Conservation (phyloP, 1,140 invertebrate genomes). For the Episyrphus balteatus region DNA sequence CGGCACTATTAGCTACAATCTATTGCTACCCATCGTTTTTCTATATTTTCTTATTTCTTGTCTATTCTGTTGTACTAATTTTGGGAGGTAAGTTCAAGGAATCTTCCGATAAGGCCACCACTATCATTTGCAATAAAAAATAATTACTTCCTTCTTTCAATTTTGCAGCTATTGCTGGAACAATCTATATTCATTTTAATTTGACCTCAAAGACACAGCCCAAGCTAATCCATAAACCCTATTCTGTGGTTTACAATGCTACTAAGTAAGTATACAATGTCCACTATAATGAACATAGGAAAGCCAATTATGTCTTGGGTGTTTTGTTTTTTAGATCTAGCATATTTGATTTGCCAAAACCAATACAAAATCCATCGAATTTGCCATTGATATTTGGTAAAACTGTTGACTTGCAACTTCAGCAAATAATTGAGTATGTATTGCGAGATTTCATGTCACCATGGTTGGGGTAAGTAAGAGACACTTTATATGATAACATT, state of each 20-base stretch:
- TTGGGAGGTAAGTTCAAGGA: slow-evolving; percentile 25
- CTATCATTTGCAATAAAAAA: too few relatives aligned
- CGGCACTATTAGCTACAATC: slow-evolving; percentile 29
- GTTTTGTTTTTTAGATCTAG: slow-evolving; percentile 15
- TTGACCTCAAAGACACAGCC: slow-evolving; percentile 30
- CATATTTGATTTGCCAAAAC: slow-evolving; percentile 35
- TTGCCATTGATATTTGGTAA: slow-evolving; percentile 64
- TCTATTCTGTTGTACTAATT: slow-evolving; percentile 31
- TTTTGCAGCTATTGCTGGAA: slow-evolving; percentile 27
- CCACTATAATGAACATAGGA: neutral
- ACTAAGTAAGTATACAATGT: slow-evolving; percentile 24
- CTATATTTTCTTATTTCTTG: slow-evolving; percentile 29
- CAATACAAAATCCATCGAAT: slow-evolving; percentile 38
- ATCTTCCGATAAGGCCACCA: neutral
- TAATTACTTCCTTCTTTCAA: neutral
- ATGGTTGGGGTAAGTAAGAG: slow-evolving; percentile 55
- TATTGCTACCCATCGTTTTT: slow-evolving; percentile 36
- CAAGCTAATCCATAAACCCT: slow-evolving; percentile 26
- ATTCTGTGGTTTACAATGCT: slow-evolving; percentile 33
- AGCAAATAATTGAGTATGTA: slow-evolving; percentile 69
- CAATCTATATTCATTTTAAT: slow-evolving; percentile 32
- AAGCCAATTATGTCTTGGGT: neutral
- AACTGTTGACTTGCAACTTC: slow-evolving; percentile 69
- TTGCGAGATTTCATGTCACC: slow-evolving; percentile 65
- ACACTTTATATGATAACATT: neutral